These are phyloP conservation scores for Trachops cirrhosus DNA, from an alignment of 2,797 vertebrate genomes.

Conservation along the genomic window DNA sequence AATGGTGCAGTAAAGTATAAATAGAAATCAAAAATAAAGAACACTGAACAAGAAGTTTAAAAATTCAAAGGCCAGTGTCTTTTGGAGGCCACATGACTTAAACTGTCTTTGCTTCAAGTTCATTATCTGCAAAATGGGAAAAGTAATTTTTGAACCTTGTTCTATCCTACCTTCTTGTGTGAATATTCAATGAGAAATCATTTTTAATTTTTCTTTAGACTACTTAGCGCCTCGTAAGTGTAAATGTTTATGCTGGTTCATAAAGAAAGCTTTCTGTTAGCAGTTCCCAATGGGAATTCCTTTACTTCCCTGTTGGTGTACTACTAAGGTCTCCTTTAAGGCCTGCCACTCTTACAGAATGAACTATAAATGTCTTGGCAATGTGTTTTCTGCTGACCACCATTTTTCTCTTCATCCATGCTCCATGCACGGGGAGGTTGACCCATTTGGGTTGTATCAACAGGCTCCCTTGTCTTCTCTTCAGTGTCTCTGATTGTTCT, in stretches of 20 bases:
- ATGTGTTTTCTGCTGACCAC: neutral
- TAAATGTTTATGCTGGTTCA: neutral
- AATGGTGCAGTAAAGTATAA: neutral
- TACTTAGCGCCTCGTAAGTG: neutral
- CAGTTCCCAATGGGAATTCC: neutral
- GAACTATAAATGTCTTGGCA: neutral
- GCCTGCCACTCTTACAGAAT: neutral
- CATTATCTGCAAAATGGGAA: neutral
- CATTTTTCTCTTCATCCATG: neutral
- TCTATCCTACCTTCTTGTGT: neutral
- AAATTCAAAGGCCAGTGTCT: neutral
- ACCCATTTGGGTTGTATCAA: accelerated
- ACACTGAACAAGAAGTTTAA: neutral
- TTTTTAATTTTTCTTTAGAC: neutral
- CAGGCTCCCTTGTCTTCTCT: neutral
- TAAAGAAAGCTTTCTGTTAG: neutral
- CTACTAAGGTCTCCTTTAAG: neutral
- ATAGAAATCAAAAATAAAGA: slow-evolving; percentile 21
- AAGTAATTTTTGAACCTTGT: neutral
- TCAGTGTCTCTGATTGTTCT: neutral
- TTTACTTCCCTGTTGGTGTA: neutral
- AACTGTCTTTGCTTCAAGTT: neutral
- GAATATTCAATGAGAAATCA: neutral
- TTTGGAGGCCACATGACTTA: neutral
- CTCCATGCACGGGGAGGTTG: neutral